A percentile compares a stretch with the other conserved stretches of the same genome.
Conservation (phyloP, 1,140 invertebrate species). For the Eubasilissa regina region DNA sequence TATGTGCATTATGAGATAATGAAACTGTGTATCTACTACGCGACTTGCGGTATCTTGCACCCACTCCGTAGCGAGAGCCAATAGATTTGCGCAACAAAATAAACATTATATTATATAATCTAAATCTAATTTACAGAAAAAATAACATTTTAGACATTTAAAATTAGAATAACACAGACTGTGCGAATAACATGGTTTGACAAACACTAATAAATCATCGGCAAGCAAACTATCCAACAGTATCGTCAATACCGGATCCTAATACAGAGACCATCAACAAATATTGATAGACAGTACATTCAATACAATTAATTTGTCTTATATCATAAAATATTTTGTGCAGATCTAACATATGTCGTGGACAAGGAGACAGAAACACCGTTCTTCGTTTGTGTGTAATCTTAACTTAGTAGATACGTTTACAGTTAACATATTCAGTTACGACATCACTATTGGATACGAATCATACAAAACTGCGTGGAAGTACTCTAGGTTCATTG, state of each 20-base stretch:
- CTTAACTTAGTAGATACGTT: constrained; percentile 10
- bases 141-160: constrained; percentile 36
- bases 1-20: too few species aligned
- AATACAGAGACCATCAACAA: constrained; percentile 13
- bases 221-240: constrained; percentile 20
- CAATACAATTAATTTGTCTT: constrained; percentile 26
- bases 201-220: constrained; percentile 30
- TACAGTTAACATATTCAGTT: not conserved
- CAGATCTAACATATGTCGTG: constrained; percentile 31
- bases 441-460: constrained; percentile 21
- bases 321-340: constrained; percentile 12
- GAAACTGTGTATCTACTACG: not conserved
- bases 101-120: constrained; percentile 2
- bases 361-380: constrained; percentile 3
- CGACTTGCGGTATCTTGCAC: not conserved
- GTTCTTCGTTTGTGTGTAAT: constrained; percentile 5
- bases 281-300: constrained; percentile 13
- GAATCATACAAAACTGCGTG: constrained; percentile 34
- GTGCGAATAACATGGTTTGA: constrained; percentile 42
- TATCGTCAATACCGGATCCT: constrained; percentile 16
- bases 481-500: constrained; percentile 28
- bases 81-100: not conserved
- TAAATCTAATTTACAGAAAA: constrained; percentile 35
- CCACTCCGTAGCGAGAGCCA: not conserved
- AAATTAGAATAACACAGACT: constrained; percentile 36